phyloP scores from a whole-genome alignment of 1,140 invertebrate species.

The Heliconius hermathena region DNA sequence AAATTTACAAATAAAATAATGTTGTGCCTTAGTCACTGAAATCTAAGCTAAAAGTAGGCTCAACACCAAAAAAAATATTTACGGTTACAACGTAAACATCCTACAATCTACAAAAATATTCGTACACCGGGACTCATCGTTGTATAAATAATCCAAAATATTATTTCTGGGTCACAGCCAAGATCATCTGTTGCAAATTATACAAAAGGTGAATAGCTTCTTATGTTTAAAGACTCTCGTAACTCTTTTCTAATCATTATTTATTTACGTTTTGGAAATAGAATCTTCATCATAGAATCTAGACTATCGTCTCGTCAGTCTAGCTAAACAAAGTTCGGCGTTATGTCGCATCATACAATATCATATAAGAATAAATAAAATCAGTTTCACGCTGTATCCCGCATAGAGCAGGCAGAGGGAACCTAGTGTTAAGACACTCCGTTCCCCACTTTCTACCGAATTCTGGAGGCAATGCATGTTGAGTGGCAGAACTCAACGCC shows the following conservation, averaged over 20 bases:
- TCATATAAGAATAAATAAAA: too few relatives aligned
- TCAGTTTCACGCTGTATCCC: too few relatives aligned
- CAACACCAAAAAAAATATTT: background rate
- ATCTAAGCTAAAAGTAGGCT: background rate
- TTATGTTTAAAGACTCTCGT: constrained; percentile 17
- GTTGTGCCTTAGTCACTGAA: background rate
- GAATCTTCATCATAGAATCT: too few relatives aligned
- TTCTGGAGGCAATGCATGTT: too few relatives aligned
- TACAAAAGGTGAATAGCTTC: constrained; percentile 31
- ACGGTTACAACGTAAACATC: background rate
- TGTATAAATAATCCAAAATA: constrained; percentile 37
- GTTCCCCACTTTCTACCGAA: too few relatives aligned
- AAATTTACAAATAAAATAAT: background rate
- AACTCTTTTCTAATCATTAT: constrained; percentile 7
- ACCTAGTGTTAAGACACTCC: too few relatives aligned
- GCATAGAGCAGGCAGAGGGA: too few relatives aligned
- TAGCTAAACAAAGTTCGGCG: too few relatives aligned
- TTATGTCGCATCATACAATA: too few relatives aligned
- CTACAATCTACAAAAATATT: constrained; percentile 11
- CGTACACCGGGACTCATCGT: background rate
- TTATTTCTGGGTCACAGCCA: constrained; percentile 43
- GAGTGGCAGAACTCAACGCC: too few relatives aligned
- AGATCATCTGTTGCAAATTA: constrained; percentile 23
- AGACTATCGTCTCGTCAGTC: too few relatives aligned
- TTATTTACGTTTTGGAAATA: background rate